Evolutionary conservation across 2,797 vertebrate species (phyloP), one percentile per base, ranked within the genome.

Genomic region (Dendrocincla tyrannina): DNA sequence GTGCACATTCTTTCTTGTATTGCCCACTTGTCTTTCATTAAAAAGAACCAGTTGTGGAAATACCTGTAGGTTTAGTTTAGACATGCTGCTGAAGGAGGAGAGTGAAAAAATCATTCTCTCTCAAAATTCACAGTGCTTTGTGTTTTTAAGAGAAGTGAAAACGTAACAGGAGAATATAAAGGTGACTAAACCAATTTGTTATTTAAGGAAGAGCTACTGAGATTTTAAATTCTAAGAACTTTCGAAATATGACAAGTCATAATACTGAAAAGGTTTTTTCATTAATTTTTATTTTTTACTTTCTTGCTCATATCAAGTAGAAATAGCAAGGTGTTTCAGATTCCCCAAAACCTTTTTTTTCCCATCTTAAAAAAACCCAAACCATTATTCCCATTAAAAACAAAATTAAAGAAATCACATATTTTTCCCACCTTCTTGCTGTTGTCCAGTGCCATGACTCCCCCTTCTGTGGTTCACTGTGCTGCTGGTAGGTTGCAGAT

Each of bases 391-490:
- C 11, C 4, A 17, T 11, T 22, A 9, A 8, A 17, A 39, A 30
- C 37, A 39, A 39, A 64, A 20, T 24, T 9, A 44, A 74, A 56
- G 22, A 64, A 62, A 46, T 33, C 2, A 7, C 17, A 3, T 28
- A 3, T 13, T 81, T 81, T 74, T 11, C 8, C 6, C 20, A 8
- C 2, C 1, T 46, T 58, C 8, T 79, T 76, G 7, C 28, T 68
- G 13, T 39, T 79, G 28, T 11, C 16, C 30, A 47, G 19, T 62
- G n/a, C 17, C 20, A 28, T 47, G n/a, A 50, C 12, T 20, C 13
- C 13, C 9, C 22, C 3, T 72, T 33, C 5, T 2, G 0, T 63
- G 24, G 6, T 78, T 63, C 7, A 41, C 7, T 13, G 2, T 44
- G 33, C 35, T 63, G 18, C 27, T 56, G 13, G 28, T 30, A 74